Evolutionary conservation across 2,888 invertebrate genomes (phyloP).

Genomic region (Diabrotica balteata): DNA sequence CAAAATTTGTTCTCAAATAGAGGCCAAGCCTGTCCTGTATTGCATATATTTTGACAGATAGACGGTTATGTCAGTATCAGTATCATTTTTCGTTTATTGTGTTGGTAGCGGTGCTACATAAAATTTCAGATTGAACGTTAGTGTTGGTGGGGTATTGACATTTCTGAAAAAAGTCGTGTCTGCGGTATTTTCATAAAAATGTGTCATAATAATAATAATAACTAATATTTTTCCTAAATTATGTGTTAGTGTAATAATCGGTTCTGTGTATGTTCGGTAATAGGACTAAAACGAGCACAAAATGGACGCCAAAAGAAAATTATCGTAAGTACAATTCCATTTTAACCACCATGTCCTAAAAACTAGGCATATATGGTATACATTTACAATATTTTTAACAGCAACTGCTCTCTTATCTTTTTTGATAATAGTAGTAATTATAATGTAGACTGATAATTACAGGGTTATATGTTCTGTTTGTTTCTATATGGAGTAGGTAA

Average conservation of each 20-base stretch:
- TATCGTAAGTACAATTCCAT: constrained; percentile 43
- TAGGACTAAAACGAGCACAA: constrained; percentile 35
- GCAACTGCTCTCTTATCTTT: background rate
- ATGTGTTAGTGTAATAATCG: constrained; percentile 35
- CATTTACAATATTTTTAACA: background rate
- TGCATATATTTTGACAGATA: background rate
- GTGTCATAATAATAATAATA: constrained; percentile 21
- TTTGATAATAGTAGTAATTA: background rate
- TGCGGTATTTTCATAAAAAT: constrained; percentile 36
- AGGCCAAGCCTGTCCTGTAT: background rate
- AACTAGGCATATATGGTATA: background rate
- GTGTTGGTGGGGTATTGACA: constrained; percentile 33
- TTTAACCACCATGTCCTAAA: background rate
- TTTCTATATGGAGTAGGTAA: background rate
- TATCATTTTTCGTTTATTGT: background rate
- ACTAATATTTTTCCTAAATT: constrained; percentile 25
- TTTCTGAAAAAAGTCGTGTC: constrained; percentile 32
- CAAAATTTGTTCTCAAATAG: background rate
- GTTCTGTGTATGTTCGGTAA: constrained; percentile 36
- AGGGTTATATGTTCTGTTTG: background rate
- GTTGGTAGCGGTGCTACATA: constrained; percentile 27
- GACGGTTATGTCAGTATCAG: background rate
- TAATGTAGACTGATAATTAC: background rate
- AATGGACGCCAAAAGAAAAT: constrained; percentile 46
- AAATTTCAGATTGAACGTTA: constrained; percentile 29